These are phyloP conservation scores for Monomorium pharaonis DNA, from an alignment of 1,140 invertebrate genomes.

Conservation along the genomic window DNA sequence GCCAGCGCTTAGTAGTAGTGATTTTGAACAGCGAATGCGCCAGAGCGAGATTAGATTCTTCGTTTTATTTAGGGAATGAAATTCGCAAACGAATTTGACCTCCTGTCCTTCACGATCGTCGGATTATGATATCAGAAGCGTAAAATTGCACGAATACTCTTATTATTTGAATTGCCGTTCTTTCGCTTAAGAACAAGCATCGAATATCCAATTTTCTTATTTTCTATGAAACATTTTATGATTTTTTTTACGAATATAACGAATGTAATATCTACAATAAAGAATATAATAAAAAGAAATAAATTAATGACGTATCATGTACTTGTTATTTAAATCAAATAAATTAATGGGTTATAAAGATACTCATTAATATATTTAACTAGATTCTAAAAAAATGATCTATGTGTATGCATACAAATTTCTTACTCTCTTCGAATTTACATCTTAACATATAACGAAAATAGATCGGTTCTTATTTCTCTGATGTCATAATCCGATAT, in stretches of 20 bases:
- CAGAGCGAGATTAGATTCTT: neutral
- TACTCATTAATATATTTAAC: neutral
- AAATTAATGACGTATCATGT: neutral
- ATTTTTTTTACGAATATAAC: neutral
- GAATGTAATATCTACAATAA: neutral
- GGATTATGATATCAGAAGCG: neutral
- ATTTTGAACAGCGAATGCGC: conserved; percentile 26
- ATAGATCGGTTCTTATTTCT: conserved; percentile 1
- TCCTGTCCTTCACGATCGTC: neutral
- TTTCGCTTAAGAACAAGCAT: neutral
- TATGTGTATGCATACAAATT: neutral
- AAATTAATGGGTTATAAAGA: neutral
- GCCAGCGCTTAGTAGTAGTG: conserved; percentile 66
- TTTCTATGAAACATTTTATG: neutral
- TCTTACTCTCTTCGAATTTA: neutral
- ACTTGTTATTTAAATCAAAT: conserved; percentile 1
- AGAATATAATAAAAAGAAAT: neutral
- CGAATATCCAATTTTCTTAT: neutral
- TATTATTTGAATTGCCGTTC: neutral
- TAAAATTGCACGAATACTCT: neutral
- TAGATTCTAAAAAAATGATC: neutral
- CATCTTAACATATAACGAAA: neutral
- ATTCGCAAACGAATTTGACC: neutral
- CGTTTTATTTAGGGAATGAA: conserved; percentile 2
- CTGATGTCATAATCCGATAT: conserved; percentile 17